These are phyloP conservation scores for Hydrolagus affinis DNA, from an alignment of 2,113 vertebrate species.

Conservation along the genomic window DNA sequence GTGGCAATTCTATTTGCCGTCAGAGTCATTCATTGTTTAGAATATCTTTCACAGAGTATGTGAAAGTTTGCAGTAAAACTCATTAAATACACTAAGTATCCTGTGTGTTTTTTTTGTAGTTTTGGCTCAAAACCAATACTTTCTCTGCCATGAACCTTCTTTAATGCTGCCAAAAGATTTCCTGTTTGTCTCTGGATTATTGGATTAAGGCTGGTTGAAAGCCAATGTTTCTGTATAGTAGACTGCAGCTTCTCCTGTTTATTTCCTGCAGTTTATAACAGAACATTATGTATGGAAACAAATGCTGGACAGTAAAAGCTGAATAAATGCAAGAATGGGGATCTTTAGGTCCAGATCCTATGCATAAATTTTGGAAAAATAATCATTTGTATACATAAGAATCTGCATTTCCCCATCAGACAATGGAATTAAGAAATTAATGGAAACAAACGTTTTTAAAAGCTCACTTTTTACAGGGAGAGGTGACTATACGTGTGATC, in stretches of 20 bases:
- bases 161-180: conserved; percentile 23
- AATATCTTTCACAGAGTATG: not conserved
- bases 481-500: too few relatives aligned
- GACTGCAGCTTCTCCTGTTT: conserved; percentile 21
- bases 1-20: not conserved
- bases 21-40: conserved; percentile 3
- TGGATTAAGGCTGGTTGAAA: conserved; percentile 19
- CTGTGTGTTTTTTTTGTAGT: conserved; percentile 6
- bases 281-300: not conserved
- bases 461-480: too few relatives aligned
- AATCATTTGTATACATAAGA: too few relatives aligned
- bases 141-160: conserved; percentile 18
- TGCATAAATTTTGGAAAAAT: not conserved
- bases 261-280: not conserved
- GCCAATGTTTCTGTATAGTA: conserved; percentile 15
- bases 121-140: conserved; percentile 2
- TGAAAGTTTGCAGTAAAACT: not conserved
- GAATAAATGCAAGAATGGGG: not conserved
- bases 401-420: not conserved
- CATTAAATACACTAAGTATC: conserved; percentile 9
- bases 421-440: not conserved
- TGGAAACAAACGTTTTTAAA: not conserved
- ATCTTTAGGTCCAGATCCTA: not conserved
- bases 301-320: not conserved
- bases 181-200: conserved; percentile 20